Percentiles rank a stretch among this genome's conserved stretches.
phyloP scores from a whole-genome alignment of 2,797 vertebrate genomes.

The Micrastur ruficollis region DNA sequence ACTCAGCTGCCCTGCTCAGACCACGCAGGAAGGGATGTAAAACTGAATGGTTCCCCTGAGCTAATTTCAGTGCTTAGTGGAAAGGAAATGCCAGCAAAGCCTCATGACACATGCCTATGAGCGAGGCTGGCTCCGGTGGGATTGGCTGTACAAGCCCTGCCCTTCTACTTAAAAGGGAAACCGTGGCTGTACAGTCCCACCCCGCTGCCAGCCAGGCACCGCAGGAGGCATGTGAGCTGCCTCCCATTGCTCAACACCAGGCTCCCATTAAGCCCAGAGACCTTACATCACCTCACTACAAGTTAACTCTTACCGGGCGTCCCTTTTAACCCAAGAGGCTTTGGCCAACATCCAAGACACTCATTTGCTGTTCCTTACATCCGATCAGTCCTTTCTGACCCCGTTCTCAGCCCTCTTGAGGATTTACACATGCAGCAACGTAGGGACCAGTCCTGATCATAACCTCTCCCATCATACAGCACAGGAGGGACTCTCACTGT shows the following conservation, averaged over 20 bases:
- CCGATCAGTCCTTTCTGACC: neutral
- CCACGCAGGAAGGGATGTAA: neutral
- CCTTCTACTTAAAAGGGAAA: slow-evolving; percentile 70
- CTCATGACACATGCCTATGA: slow-evolving; percentile 35
- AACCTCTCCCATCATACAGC: neutral
- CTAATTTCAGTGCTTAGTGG: neutral
- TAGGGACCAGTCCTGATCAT: neutral
- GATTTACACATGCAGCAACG: neutral
- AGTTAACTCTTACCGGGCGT: neutral
- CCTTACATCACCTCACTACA: slow-evolving; percentile 24
- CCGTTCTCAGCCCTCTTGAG: neutral
- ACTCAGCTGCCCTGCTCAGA: neutral
- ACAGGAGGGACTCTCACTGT: neutral
- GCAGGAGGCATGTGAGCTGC: neutral
- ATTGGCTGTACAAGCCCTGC: slow-evolving; percentile 69
- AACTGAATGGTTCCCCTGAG: neutral
- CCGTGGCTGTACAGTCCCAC: neutral
- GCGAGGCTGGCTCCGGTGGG: neutral
- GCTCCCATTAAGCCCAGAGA: neutral
- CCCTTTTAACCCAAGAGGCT: neutral
- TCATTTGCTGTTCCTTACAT: neutral
- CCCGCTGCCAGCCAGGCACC: neutral
- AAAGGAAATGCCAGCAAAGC: slow-evolving; percentile 57
- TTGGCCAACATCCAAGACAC: neutral
- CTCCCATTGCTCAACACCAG: slow-evolving; percentile 27